These are phyloP conservation scores for Macroteleia sp. DNA, from an alignment of 2,888 invertebrate species.

Conservation along the genomic window DNA sequence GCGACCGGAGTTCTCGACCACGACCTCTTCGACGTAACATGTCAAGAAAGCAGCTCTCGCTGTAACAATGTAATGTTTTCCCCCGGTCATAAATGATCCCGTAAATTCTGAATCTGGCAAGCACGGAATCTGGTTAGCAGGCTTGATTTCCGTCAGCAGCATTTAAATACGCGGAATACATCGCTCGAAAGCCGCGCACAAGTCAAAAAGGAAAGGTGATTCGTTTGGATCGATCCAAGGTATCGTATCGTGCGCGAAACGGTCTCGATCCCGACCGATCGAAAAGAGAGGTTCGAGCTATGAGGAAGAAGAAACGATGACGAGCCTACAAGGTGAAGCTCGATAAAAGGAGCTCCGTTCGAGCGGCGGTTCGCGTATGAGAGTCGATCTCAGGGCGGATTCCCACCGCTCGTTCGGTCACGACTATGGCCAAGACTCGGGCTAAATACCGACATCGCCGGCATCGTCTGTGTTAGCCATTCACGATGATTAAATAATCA, in stretches of 20 bases:
- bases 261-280: slow-evolving; percentile 10
- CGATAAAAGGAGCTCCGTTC: background rate
- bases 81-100: too few relatives aligned
- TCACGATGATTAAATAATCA: slow-evolving; percentile 77
- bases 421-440: slow-evolving; percentile 67
- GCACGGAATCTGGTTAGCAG: too few relatives aligned
- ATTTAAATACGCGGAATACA: too few relatives aligned
- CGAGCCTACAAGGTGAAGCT: slow-evolving; percentile 47
- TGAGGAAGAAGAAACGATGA: slow-evolving; percentile 45
- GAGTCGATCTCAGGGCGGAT: slow-evolving; percentile 83
- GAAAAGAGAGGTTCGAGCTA: slow-evolving; percentile 18
- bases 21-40: too few relatives aligned
- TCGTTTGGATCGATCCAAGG: slow-evolving; percentile 25
- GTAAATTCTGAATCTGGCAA: too few relatives aligned
- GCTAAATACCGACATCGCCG: slow-evolving; percentile 67
- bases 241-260: background rate
- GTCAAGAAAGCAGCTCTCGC: too few relatives aligned
- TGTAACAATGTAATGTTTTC: too few relatives aligned
- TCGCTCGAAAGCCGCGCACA: too few relatives aligned
- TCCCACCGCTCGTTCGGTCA: slow-evolving; percentile 82
- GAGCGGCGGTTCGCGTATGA: slow-evolving; percentile 80
- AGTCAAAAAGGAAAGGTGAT: slow-evolving; percentile 41
- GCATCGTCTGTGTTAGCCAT: slow-evolving; percentile 71
- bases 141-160: too few relatives aligned
- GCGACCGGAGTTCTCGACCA: too few relatives aligned